A percentile compares a stretch with the other conserved stretches of the same genome.
Evolutionary conservation across 1,140 invertebrate species (phyloP).

Genomic region (Nasonia vitripennis): DNA sequence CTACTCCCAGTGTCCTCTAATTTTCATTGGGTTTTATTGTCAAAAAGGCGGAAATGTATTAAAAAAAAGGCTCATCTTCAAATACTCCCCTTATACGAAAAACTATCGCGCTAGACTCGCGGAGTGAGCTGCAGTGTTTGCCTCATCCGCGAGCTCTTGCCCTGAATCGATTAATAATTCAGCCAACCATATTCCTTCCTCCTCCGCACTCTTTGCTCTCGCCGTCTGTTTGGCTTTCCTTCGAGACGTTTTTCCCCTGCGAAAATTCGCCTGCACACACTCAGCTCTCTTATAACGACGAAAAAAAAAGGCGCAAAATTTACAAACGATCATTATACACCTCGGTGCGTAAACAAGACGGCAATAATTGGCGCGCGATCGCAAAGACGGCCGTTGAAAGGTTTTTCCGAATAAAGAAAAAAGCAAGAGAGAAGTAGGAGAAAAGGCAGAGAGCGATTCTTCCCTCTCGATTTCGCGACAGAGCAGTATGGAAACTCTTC

Average conservation of each 20-base stretch:
- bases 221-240: slow-evolving; percentile 27
- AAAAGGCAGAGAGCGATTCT: not conserved
- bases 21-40: too few species aligned
- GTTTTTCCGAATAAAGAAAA: not conserved
- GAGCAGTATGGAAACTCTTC: not conserved
- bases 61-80: not conserved
- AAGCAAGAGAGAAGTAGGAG: not conserved
- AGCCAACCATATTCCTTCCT: slow-evolving; percentile 50
- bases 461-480: slow-evolving; percentile 2
- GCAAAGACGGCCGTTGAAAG: slow-evolving; percentile 2
- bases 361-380: not conserved
- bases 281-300: not conserved
- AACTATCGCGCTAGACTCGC: not conserved
- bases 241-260: not conserved
- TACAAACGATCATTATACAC: not conserved
- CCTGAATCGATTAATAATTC: slow-evolving; percentile 63
- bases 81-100: not conserved
- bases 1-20: too few species aligned
- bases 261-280: not conserved
- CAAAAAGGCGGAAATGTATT: too few species aligned
- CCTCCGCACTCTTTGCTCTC: slow-evolving; percentile 30
- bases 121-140: not conserved
- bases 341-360: not conserved
- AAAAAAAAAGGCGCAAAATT: not conserved
- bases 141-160: not conserved